phyloP scores from a whole-genome alignment of 2,888 invertebrate genomes.

The Ethmia dodecea region DNA sequence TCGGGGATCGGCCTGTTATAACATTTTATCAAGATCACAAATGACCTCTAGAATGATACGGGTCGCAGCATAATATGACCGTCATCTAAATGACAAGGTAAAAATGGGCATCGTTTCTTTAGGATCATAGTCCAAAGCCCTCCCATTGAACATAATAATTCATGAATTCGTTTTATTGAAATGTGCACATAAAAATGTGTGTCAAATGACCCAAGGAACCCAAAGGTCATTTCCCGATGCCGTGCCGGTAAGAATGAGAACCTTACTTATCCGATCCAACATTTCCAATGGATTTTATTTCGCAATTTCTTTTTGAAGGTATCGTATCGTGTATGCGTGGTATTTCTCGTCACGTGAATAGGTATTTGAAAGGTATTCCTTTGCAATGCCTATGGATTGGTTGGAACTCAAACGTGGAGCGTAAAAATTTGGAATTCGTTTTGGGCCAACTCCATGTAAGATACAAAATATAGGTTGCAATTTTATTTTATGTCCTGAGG shows the following conservation, averaged over 20 bases:
- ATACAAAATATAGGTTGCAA: too few relatives aligned
- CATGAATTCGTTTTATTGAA: slow-evolving; percentile 54
- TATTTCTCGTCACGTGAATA: slow-evolving; percentile 13
- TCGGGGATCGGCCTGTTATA: too few relatives aligned
- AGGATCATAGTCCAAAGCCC: slow-evolving; percentile 10
- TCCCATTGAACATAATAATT: slow-evolving; percentile 33
- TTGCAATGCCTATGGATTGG: not conserved
- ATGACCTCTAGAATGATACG: too few relatives aligned
- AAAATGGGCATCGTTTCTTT: slow-evolving; percentile 1
- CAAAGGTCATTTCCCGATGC: slow-evolving; percentile 29
- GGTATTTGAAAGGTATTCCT: slow-evolving; percentile 4
- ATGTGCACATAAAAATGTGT: slow-evolving; percentile 50
- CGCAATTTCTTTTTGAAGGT: slow-evolving; percentile 24
- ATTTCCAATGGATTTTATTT: slow-evolving; percentile 33
- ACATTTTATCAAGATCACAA: too few relatives aligned
- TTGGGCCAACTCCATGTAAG: too few relatives aligned
- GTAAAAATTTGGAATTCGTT: too few relatives aligned
- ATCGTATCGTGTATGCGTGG: slow-evolving; percentile 14
- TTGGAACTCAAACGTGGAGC: too few relatives aligned
- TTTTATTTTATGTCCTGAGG: too few relatives aligned
- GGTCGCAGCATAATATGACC: too few relatives aligned
- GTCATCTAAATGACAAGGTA: too few relatives aligned
- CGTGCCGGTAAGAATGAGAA: slow-evolving; percentile 24
- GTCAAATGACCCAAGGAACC: slow-evolving; percentile 46
- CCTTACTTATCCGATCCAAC: slow-evolving; percentile 39